Evolutionary conservation across 1,140 invertebrate species (phyloP), one percentile per base, ranked within the genome.

Genomic region (Campodea augens): DNA sequence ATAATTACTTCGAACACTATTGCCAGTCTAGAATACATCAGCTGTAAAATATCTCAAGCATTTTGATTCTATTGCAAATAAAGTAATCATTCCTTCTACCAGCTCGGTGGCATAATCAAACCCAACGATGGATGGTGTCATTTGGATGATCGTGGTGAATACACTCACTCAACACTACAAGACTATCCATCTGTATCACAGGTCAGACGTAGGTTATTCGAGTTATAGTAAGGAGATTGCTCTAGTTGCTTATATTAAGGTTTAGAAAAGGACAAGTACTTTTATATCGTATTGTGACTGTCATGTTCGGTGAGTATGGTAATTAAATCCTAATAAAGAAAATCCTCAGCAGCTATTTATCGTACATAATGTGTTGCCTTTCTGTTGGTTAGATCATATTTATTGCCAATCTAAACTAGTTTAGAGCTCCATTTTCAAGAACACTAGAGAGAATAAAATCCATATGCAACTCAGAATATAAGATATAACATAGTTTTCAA

Each of bases 91-190:
- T 23, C 12, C 48, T 38, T 54, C 57, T 15, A 32, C 15, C 54
- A 71, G 69, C 53, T 74, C 22, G 74, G 71, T 42, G 75, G 75
- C n/a, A 73, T 77, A 49, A 68, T 77, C 1, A 67, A 64, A 38
- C 76, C 76, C 2, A 78, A 78, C 55, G 75, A 78, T 56, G 74
- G 72, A 5, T 23, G 59, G 19, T 78, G 75, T 54, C 75, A 79
- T 56, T 55, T 78, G 53, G 62, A 67, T 49, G 25, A 63, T 15
- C n/a, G n/a, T n/a, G 63, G 64, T 7, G 54, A 64, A 24, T 77
- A 78, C 58, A 74, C 70, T 23, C 54, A 59, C 40, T 59, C 58
- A 4, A 55, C 43, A 3, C 23, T 54, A 7, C 47, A 50, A 27
- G 59, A 61, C 46, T 61, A 61, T 47, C 59, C 58, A n/a, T 58